Conservation (phyloP, 2,797 vertebrate species). For the Poeciliopsis infans region DNA sequence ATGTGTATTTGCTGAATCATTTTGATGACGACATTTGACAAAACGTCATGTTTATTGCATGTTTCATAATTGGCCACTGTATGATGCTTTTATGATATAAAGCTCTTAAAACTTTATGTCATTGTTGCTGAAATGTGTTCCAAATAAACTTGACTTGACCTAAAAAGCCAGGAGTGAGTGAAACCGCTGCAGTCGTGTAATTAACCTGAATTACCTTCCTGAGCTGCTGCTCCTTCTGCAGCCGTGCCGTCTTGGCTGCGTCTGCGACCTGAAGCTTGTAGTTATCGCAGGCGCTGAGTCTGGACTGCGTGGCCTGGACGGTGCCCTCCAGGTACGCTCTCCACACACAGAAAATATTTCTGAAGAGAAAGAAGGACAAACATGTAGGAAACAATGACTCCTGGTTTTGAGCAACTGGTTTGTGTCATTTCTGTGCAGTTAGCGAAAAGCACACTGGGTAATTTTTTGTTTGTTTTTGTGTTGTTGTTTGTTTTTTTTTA, state of each 20-base stretch:
- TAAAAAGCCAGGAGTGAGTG: constrained; percentile 6
- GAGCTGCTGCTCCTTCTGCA: constrained; percentile 96
- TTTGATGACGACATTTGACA: too few species aligned
- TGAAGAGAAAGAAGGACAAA: constrained; percentile 48
- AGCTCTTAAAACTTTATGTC: too few species aligned
- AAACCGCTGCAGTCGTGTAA: constrained; percentile 9
- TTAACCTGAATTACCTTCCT: constrained; percentile 84
- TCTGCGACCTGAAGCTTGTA: constrained; percentile 93
- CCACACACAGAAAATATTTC: constrained; percentile 95
- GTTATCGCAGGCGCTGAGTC: constrained; percentile 90
- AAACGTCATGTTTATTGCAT: too few species aligned
- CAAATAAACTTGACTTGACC: too few species aligned
- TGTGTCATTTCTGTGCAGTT: too few species aligned
- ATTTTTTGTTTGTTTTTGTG: too few species aligned
- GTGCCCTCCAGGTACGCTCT: constrained; percentile 92
- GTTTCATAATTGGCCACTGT: too few species aligned
- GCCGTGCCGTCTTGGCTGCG: constrained; percentile 87
- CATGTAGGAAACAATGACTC: not conserved
- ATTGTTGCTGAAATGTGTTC: too few species aligned
- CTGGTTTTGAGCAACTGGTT: not conserved
- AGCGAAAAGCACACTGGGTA: too few species aligned
- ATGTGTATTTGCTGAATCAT: too few species aligned
- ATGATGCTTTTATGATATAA: too few species aligned
- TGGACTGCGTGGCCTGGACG: constrained; percentile 91
- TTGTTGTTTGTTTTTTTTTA: too few species aligned